phyloP scores from a whole-genome alignment of 1,140 invertebrate genomes.

The Calliphora vicina region DNA sequence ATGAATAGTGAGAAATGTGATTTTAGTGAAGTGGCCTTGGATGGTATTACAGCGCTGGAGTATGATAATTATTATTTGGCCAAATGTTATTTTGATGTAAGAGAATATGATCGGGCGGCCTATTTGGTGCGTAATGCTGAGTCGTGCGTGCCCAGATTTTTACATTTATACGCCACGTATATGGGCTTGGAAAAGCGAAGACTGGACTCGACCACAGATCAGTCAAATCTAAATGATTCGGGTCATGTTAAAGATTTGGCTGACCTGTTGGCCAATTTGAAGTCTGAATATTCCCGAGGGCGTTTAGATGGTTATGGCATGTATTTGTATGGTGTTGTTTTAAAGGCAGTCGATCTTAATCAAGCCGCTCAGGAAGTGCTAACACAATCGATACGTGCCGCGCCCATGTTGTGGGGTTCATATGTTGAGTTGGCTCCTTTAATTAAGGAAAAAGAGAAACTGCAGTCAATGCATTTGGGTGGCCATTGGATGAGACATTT shows the following conservation, averaged over 20 bases:
- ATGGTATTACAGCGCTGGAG: slow-evolving; percentile 66
- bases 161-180: slow-evolving; percentile 86
- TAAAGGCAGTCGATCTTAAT: slow-evolving; percentile 85
- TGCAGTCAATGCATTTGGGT: slow-evolving; percentile 77
- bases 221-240: slow-evolving; percentile 74
- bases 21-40: slow-evolving; percentile 50
- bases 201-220: slow-evolving; percentile 83
- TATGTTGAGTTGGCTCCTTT: slow-evolving; percentile 92
- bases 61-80: slow-evolving; percentile 80
- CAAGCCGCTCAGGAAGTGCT: slow-evolving; percentile 79
- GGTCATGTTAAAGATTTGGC: slow-evolving; percentile 68
- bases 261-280: slow-evolving; percentile 67
- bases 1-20: slow-evolving; percentile 60
- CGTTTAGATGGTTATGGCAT: slow-evolving; percentile 87
- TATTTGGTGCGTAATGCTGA: slow-evolving; percentile 79
- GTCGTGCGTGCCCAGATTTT: slow-evolving; percentile 75
- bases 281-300: slow-evolving; percentile 68
- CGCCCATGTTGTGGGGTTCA: slow-evolving; percentile 90
- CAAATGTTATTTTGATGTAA: slow-evolving; percentile 90
- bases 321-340: slow-evolving; percentile 90
- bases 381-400: slow-evolving; percentile 76
- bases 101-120: slow-evolving; percentile 91
- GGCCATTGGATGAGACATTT: slow-evolving; percentile 96
- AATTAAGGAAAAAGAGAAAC: slow-evolving; percentile 78
- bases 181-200: slow-evolving; percentile 89